These are phyloP conservation scores for Coregonus clupeaformis DNA, from an alignment of 2,113 vertebrate species.

Conservation along the genomic window DNA sequence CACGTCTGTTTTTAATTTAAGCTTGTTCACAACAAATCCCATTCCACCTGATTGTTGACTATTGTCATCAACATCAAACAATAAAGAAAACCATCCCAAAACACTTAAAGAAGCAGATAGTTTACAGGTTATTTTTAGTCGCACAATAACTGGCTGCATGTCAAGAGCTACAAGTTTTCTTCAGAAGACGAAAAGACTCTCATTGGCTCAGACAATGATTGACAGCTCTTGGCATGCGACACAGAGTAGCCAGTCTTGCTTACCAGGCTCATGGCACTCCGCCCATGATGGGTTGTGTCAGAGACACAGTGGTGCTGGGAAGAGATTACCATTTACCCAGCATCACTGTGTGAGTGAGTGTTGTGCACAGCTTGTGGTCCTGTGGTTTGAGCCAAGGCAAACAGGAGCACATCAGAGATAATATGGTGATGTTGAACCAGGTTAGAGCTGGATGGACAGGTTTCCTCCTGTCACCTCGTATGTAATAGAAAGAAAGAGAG, in stretches of 20 bases:
- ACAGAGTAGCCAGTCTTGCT: not conserved
- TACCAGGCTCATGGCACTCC: too few species aligned
- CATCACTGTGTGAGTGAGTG: not conserved
- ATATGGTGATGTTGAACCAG: not conserved
- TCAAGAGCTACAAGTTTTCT: not conserved
- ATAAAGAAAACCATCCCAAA: not conserved
- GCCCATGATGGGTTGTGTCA: too few species aligned
- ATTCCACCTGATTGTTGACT: not conserved
- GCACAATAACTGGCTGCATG: not conserved
- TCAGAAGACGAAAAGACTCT: not conserved
- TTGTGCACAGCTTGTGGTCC: not conserved
- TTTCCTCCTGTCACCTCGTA: not conserved
- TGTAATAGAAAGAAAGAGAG: not conserved
- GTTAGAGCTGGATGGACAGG: conserved; percentile 1
- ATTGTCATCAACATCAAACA: not conserved
- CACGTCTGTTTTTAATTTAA: too few species aligned
- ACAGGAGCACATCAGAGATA: not conserved
- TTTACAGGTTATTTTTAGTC: not conserved
- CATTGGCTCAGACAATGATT: too few species aligned
- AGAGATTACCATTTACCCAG: not conserved
- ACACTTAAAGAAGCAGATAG: not conserved
- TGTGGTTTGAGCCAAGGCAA: conserved; percentile 8
- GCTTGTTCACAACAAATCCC: not conserved
- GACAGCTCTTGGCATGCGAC: too few species aligned
- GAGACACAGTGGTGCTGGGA: too few species aligned